Evolutionary conservation across 2,797 vertebrate species (phyloP).

Genomic region (Onychomys torridus): DNA sequence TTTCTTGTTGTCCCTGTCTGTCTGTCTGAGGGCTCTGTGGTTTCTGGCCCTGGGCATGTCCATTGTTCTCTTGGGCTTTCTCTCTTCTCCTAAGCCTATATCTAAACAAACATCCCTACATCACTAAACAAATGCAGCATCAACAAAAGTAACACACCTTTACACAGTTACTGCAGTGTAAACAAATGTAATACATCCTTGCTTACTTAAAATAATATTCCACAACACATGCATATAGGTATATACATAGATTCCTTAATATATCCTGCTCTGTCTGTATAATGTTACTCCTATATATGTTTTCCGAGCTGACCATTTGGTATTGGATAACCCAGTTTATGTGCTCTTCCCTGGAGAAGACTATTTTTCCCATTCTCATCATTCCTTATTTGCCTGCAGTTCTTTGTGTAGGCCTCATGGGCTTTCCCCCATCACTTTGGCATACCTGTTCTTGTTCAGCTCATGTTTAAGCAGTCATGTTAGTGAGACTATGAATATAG

Average conservation of each 20-base stretch:
- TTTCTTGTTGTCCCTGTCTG: not conserved
- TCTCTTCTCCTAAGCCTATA: no score
- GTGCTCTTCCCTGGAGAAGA: no score
- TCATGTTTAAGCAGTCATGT: not conserved
- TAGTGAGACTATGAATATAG: not conserved
- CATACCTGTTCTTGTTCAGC: not conserved
- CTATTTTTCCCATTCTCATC: not conserved
- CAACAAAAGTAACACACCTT: no score
- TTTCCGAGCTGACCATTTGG: not conserved
- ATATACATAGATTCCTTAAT: no score
- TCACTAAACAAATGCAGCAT: no score
- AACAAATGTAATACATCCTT: no score
- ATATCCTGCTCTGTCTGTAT: not conserved
- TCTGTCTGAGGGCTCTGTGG: not conserved
- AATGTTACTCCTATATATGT: not conserved
- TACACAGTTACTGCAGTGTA: no score
- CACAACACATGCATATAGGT: no score
- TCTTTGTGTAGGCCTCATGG: not conserved
- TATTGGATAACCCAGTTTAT: not conserved
- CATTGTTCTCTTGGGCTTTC: no score
- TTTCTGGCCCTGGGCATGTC: no score
- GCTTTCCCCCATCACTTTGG: not conserved
- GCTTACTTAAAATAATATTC: no score
- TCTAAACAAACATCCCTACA: no score
- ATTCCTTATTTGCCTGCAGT: not conserved